Conservation (phyloP, 2,113 vertebrate genomes). For the Lagopus muta region DNA sequence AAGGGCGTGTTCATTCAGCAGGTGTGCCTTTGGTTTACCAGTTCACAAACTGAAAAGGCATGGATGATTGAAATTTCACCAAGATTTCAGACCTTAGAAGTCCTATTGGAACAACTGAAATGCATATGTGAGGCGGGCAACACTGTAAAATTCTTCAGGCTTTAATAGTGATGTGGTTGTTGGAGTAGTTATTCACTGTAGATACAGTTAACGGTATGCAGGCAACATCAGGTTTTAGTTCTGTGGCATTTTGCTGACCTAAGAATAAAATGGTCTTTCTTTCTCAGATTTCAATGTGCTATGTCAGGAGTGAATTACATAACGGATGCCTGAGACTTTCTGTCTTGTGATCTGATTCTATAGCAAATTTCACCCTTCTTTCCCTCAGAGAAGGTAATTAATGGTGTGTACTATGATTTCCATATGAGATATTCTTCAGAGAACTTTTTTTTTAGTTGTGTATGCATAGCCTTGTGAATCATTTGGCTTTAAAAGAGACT, state of each 20-base stretch:
- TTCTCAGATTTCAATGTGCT: constrained; percentile 81
- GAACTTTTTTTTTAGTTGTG: constrained; percentile 52
- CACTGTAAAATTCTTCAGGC: background rate
- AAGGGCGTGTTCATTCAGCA: background rate
- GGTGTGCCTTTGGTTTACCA: background rate
- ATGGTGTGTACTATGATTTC: constrained; percentile 77
- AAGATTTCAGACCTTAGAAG: constrained; percentile 11
- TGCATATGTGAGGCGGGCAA: background rate
- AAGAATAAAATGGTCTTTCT: constrained; percentile 75
- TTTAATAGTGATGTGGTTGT: background rate
- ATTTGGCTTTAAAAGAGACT: constrained; percentile 12
- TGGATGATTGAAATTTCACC: constrained; percentile 35
- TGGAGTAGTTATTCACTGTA: constrained; percentile 32
- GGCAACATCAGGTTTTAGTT: constrained; percentile 65
- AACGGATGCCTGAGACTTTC: constrained; percentile 77
- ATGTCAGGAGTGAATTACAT: constrained; percentile 80
- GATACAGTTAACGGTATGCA: constrained; percentile 64
- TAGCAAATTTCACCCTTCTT: constrained; percentile 76
- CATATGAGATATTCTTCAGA: constrained; percentile 63
- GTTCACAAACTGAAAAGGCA: background rate
- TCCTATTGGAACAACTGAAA: background rate
- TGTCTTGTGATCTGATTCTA: constrained; percentile 79
- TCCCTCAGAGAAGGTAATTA: constrained; percentile 80
- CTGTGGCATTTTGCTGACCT: constrained; percentile 79
- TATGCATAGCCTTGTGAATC: constrained; percentile 30